Evolutionary conservation across 2,888 invertebrate genomes (phyloP), one percentile per base, ranked within the genome.

Genomic region (Strigamia maritima): DNA sequence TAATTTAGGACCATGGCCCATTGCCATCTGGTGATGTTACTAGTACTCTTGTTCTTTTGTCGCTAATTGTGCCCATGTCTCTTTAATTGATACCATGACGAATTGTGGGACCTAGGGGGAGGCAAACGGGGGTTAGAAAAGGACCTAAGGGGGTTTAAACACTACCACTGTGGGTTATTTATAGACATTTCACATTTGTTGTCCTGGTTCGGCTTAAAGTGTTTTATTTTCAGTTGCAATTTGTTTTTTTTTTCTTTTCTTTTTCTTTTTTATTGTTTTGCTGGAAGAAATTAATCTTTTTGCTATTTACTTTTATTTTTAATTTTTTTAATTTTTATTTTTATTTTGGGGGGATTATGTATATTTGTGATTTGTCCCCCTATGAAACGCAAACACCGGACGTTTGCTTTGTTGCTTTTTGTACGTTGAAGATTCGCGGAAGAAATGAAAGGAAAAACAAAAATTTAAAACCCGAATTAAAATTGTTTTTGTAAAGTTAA

Each of bases 1-100:
- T 70, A 70, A 70, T 70, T 70, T 70, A 70, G 70, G 70, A 70
- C 70, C 70, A 70, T 70, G 24, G 70, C 70, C 70, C 70, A 70
- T 70, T 70, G 70, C 70, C 70, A 70, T 70, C 70, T 70, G 60
- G 70, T 70, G 70, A 70, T 70, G 26, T 70, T 70, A 14, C 54
- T 19, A 22, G 54, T 54, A 54, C 70, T 70, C 70, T 70, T 70
- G 70, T 70, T 70, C 70, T 70, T 70, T 70, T 70, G 70, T 70
- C 28, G 70, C 70, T 70, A 70, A 70, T 70, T 70, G 70, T 70
- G 26, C 70, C 70, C 70, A 70, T 70, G 70, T 70, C 70, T 28
- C 70, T 26, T 70, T 70, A 70, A 70, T 70, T 70, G 70, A 70
- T 70, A 28, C 70, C 70, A 70, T 70, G 70, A 70, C 70, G 70